A percentile compares a stretch with the other conserved stretches of the same genome.
These are phyloP conservation scores for Orthosia gothica DNA, from an alignment of 2,888 invertebrate genomes.

Conservation along the genomic window DNA sequence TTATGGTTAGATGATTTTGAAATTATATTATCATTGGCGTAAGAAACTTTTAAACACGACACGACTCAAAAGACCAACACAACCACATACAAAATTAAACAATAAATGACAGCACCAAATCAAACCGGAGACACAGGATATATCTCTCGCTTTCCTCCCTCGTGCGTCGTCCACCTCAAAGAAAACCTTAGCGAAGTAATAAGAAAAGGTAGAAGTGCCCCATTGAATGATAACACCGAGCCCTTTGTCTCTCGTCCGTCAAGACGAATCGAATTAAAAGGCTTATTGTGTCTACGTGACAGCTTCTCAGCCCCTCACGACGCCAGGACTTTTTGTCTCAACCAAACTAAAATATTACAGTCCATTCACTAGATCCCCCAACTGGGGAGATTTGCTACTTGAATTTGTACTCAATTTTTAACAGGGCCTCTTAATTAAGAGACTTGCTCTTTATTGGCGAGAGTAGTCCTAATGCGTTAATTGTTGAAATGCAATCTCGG, in stretches of 20 bases:
- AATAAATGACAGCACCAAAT: slow-evolving; percentile 9
- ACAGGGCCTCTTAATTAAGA: slow-evolving; percentile 91
- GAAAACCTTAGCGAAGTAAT: slow-evolving; percentile 89
- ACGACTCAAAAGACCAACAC: neutral
- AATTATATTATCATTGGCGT: no score
- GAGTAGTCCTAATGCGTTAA: slow-evolving; percentile 91
- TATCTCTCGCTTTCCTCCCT: slow-evolving; percentile 65
- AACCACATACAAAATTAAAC: neutral
- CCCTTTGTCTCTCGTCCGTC: slow-evolving; percentile 91
- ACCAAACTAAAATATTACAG: slow-evolving; percentile 91
- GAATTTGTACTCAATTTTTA: slow-evolving; percentile 92
- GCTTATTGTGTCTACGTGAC: slow-evolving; percentile 92
- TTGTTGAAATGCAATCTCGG: slow-evolving; percentile 91
- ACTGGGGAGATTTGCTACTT: slow-evolving; percentile 86
- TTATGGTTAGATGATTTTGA: no score
- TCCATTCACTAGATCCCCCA: slow-evolving; percentile 89
- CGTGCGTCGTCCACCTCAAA: slow-evolving; percentile 83
- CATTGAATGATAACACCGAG: slow-evolving; percentile 91
- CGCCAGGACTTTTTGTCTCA: slow-evolving; percentile 88
- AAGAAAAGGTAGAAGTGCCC: slow-evolving; percentile 91
- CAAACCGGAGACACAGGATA: slow-evolving; percentile 55
- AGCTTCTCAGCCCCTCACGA: slow-evolving; percentile 82
- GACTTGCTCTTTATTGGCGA: slow-evolving; percentile 90
- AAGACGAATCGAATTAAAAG: slow-evolving; percentile 92
- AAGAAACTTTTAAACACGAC: neutral